Evolutionary conservation across 64 coral and sea anemone genomes (phyloP).

Genomic region (Exaiptasia diaphana): DNA sequence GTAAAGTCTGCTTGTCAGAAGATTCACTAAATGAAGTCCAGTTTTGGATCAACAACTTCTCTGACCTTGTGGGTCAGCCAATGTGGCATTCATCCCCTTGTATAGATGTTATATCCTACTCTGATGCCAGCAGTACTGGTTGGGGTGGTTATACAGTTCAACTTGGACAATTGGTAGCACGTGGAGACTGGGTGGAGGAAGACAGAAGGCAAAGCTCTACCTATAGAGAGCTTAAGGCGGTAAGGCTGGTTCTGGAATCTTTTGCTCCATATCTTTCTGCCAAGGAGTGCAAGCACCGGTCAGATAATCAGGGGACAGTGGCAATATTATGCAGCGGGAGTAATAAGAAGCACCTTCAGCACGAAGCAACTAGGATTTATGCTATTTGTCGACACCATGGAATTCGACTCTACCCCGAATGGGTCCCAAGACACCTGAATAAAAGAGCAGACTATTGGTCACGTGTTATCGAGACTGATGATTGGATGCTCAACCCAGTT

Average conservation of each 20-base stretch:
- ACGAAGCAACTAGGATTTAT: too few relatives aligned
- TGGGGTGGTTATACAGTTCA: not conserved
- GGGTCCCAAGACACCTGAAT: slow-evolving; percentile 17
- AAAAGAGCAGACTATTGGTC: slow-evolving; percentile 11
- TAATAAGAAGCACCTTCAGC: too few relatives aligned
- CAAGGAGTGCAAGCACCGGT: too few relatives aligned
- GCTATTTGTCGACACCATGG: too few relatives aligned
- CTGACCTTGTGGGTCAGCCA: not conserved
- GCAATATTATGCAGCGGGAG: not conserved
- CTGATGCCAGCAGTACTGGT: not conserved
- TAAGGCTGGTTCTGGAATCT: not conserved
- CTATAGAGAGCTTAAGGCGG: not conserved
- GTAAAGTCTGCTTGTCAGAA: not conserved
- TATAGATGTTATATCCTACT: not conserved
- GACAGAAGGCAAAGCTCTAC: slow-evolving; percentile 25
- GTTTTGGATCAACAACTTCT: slow-evolving; percentile 4
- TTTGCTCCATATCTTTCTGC: too few relatives aligned
- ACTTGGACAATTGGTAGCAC: not conserved
- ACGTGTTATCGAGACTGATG: slow-evolving; percentile 24
- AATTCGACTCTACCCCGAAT: not conserved
- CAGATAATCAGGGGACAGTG: slow-evolving; percentile 20
- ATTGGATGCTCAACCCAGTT: not conserved
- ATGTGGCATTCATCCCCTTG: not conserved
- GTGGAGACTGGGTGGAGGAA: not conserved
- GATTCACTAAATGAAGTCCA: not conserved